Base-by-base conservation (phyloP, 2,797 vertebrate genomes). In the Darevskia nairensis region DNA sequence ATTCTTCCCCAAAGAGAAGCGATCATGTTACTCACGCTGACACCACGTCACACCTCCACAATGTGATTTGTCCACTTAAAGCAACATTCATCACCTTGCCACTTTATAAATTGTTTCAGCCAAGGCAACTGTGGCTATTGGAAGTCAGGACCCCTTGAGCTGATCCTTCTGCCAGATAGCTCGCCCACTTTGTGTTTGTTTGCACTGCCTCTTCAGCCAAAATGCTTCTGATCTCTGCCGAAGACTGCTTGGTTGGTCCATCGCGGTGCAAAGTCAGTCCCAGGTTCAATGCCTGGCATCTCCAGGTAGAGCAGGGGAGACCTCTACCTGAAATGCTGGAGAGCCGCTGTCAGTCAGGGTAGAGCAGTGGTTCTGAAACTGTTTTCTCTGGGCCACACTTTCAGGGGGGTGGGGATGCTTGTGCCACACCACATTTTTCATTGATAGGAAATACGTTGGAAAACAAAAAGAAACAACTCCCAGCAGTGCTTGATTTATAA, bases 91-190 rank as follows among this genome's bases (percentile, higher is more conserved):
- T 97, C 97, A 96, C 96, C 92, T 95, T 96, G 94, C 96, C 96
- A 96, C 96, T 88, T 96, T 96, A 97, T 97, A 97, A 97, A 97
- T 97, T 97, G 97, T 96, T 95, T 94, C 92, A 74, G 91, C 93
- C 96, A 96, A 97, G 97, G 95, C 96, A 95, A 94, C 96, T 96
- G 97, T 97, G 97, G 97, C 96, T 96, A 94, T 95, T 94, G 96
- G 96, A 96, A 96, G 93, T 79, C 95, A 95, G 89, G 95, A 96
- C 10, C 32, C 90, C 94, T 85, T 82, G 55, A 59, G 84, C 83
- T 92, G 95, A 95, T 94, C 93, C 89, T 90, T 92, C 93, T 92
- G 91, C 93, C 91, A 96, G 95, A 96, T 92, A 94, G 93, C 95
- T 91, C 90, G 93, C 93, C 50, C 93, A 93, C 94, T 93, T 94